A percentile compares a stretch with the other conserved stretches of the same genome.
Evolutionary conservation across 2,888 invertebrate species (phyloP).

Genomic region (Suillia variegata): DNA sequence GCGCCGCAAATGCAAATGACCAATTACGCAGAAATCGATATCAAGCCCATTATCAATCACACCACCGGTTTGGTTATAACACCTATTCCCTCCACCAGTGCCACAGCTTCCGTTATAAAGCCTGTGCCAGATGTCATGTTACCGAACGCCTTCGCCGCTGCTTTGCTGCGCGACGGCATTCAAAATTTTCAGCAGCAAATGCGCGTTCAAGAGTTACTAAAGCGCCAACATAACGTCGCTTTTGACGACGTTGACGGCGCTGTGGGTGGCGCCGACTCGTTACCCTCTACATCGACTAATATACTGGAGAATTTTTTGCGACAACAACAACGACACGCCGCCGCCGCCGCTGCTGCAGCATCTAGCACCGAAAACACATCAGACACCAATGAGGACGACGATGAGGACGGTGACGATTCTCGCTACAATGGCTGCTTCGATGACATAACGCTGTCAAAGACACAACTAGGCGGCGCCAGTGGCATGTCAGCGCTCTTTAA

Average conservation of each 20-base stretch:
- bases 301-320: slow-evolving; percentile 49
- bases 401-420: slow-evolving; percentile 57
- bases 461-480: slow-evolving; percentile 34
- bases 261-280: slow-evolving; percentile 21
- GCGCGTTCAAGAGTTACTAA: slow-evolving; percentile 51
- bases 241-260: slow-evolving; percentile 23
- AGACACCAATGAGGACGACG: slow-evolving; percentile 37
- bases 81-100: slow-evolving; percentile 8
- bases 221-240: slow-evolving; percentile 6
- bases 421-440: slow-evolving; percentile 59
- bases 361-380: too few species aligned
- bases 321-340: slow-evolving; percentile 35
- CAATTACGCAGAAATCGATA: too few species aligned
- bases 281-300: slow-evolving; percentile 36
- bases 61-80: slow-evolving; percentile 30
- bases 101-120: slow-evolving; percentile 34
- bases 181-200: slow-evolving; percentile 66
- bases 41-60: slow-evolving; percentile 39
- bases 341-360: too few species aligned
- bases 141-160: slow-evolving; percentile 57
- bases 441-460: slow-evolving; percentile 60
- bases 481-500: slow-evolving; percentile 27
- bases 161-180: slow-evolving; percentile 61
- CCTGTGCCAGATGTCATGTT: slow-evolving; percentile 35
- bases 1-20: too few species aligned